phyloP scores from a whole-genome alignment of 2,888 invertebrate species.

The Amphipyra berbera region DNA sequence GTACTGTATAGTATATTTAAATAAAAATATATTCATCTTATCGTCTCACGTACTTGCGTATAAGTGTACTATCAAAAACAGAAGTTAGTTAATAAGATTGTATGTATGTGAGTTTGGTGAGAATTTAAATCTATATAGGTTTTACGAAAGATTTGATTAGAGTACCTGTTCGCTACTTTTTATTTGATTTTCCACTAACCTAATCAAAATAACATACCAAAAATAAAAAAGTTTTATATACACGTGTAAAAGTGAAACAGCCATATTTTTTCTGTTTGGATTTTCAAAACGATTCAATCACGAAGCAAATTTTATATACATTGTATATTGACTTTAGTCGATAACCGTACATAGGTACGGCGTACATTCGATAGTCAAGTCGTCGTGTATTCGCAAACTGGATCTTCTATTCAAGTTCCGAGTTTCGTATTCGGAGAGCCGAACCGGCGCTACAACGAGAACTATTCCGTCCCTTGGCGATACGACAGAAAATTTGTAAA shows the following conservation, averaged over 20 bases:
- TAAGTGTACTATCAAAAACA: slow-evolving; percentile 15
- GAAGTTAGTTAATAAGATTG: slow-evolving; percentile 3
- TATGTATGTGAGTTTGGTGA: no score
- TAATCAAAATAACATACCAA: background rate
- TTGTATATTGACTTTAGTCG: slow-evolving; percentile 20
- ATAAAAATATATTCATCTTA: slow-evolving; percentile 10
- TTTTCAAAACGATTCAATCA: slow-evolving; percentile 5
- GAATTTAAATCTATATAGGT: slow-evolving; percentile 8
- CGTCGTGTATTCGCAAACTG: slow-evolving; percentile 63
- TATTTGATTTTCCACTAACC: background rate
- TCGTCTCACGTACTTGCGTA: background rate
- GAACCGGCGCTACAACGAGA: slow-evolving; percentile 60
- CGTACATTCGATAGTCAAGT: slow-evolving; percentile 39
- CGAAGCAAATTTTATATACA: slow-evolving; percentile 17
- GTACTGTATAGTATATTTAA: slow-evolving; percentile 2
- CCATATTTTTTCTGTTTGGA: background rate
- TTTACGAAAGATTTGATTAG: background rate
- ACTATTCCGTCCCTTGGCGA: slow-evolving; percentile 69
- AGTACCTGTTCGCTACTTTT: background rate
- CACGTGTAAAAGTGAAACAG: background rate
- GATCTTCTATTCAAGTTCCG: slow-evolving; percentile 67
- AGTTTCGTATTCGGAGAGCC: slow-evolving; percentile 62
- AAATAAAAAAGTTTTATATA: background rate
- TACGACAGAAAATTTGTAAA: slow-evolving; percentile 72
- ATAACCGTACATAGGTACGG: slow-evolving; percentile 21